Evolutionary conservation across 2,797 vertebrate species (phyloP).

Genomic region (Takifugu rubripes): DNA sequence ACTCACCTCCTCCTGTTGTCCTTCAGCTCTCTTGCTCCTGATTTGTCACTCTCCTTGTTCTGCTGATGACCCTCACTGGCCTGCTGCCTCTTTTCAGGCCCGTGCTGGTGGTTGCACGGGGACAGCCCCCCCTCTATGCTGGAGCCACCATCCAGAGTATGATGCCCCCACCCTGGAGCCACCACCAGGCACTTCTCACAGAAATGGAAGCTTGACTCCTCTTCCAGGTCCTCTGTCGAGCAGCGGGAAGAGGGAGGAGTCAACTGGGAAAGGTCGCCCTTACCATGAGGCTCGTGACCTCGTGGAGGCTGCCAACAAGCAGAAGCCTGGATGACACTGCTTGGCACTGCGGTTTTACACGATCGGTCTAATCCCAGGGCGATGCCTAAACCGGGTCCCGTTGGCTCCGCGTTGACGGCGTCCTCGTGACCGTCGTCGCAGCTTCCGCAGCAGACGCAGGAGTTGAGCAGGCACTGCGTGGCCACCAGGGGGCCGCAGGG

Average conservation of each 20-base stretch:
- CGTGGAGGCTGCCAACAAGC: constrained; percentile 69
- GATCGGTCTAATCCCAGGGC: constrained; percentile 71
- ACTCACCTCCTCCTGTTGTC: constrained; percentile 62
- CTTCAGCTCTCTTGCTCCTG: constrained; percentile 49
- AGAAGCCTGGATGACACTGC: constrained; percentile 80
- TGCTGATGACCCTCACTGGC: constrained; percentile 32
- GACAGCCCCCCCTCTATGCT: constrained; percentile 48
- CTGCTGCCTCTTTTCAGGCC: constrained; percentile 65
- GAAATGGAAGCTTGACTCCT: constrained; percentile 58
- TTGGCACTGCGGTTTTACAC: constrained; percentile 67
- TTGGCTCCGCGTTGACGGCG: constrained; percentile 45
- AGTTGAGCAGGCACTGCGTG: constrained; percentile 90
- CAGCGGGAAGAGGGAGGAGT: constrained; percentile 49
- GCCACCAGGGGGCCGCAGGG: constrained; percentile 78
- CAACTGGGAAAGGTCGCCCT: constrained; percentile 61
- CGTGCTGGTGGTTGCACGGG: constrained; percentile 59
- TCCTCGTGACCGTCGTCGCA: constrained; percentile 86
- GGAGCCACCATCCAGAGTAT: constrained; percentile 57
- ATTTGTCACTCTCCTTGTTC: constrained; percentile 56
- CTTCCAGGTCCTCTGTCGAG: constrained; percentile 55
- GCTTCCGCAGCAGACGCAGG: constrained; percentile 94
- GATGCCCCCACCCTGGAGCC: constrained; percentile 63
- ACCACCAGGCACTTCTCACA: constrained; percentile 84
- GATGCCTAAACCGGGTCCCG: constrained; percentile 60
- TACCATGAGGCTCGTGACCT: constrained; percentile 65